These are phyloP conservation scores for Alouatta palliata DNA, from an alignment of 2,113 vertebrate genomes.

Conservation along the genomic window DNA sequence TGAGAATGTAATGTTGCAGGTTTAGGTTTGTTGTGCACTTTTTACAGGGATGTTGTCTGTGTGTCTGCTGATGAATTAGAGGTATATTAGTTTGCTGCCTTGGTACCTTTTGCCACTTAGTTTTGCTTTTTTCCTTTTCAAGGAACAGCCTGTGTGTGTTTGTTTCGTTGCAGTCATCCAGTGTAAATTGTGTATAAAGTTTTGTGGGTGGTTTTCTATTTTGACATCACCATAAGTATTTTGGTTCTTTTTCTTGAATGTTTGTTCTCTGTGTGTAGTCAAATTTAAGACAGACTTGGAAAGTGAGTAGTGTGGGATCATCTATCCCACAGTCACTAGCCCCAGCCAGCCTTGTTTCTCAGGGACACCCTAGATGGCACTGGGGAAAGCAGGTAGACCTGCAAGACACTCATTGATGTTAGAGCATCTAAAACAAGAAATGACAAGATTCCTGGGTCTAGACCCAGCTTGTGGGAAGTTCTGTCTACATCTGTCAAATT, in stretches of 20 bases:
- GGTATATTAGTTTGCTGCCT: not conserved
- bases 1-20: not conserved
- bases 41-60: too few relatives aligned
- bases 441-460: not conserved
- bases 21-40: not conserved
- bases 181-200: not conserved
- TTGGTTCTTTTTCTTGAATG: not conserved
- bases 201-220: not conserved
- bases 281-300: not conserved
- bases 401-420: not conserved
- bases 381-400: not conserved
- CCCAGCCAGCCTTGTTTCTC: slow-evolving; percentile 52
- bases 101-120: too few relatives aligned
- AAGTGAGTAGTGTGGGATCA: not conserved
- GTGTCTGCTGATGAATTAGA: not conserved
- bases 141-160: not conserved
- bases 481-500: not conserved
- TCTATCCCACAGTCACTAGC: not conserved
- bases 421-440: not conserved
- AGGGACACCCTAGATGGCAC: slow-evolving; percentile 29
- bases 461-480: accelerated
- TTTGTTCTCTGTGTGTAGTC: not conserved
- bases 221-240: not conserved
- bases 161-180: not conserved
- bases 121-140: not conserved